These are phyloP conservation scores for Ophioninae sp. DNA, from an alignment of 2,888 invertebrate genomes.

Conservation along the genomic window DNA sequence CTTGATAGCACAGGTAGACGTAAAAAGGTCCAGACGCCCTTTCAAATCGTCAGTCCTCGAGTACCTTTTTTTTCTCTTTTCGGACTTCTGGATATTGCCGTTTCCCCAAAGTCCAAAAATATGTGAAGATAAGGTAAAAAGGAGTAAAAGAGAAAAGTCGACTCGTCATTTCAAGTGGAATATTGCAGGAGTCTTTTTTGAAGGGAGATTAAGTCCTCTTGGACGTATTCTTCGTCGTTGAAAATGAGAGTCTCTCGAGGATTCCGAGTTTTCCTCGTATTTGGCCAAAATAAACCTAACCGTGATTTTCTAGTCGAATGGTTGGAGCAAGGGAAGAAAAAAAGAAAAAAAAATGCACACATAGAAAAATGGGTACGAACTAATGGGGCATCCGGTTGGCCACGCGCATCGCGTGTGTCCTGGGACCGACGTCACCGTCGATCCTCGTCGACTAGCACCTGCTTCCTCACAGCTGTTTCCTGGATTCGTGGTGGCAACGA, in stretches of 20 bases:
- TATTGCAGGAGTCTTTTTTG: conserved; percentile 47
- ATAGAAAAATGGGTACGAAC: conserved; percentile 39
- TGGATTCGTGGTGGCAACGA: conserved; percentile 68
- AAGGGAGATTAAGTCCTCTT: conserved; percentile 48
- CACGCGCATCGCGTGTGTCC: conserved; percentile 78
- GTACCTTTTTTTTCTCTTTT: conserved; percentile 26
- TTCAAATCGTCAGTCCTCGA: conserved; percentile 35
- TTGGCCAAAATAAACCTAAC: background rate
- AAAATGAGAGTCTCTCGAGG: conserved; percentile 1
- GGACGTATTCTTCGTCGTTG: background rate
- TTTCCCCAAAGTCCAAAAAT: conserved; percentile 3
- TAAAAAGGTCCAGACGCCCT: conserved; percentile 37
- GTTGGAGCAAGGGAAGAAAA: background rate
- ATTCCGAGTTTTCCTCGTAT: background rate
- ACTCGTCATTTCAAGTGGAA: conserved; percentile 48
- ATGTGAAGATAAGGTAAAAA: background rate
- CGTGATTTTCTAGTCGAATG: background rate
- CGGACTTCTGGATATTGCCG: conserved; percentile 41
- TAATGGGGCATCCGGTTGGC: conserved; percentile 71
- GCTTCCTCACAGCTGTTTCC: conserved; percentile 81
- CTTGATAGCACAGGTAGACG: background rate
- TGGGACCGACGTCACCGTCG: conserved; percentile 74
- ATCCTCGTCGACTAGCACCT: conserved; percentile 71
- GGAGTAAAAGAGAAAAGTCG: conserved; percentile 11
- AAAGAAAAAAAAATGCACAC: conserved; percentile 16